Base-by-base conservation (phyloP, 2,888 invertebrate genomes). In the Teleiodes luculella region DNA sequence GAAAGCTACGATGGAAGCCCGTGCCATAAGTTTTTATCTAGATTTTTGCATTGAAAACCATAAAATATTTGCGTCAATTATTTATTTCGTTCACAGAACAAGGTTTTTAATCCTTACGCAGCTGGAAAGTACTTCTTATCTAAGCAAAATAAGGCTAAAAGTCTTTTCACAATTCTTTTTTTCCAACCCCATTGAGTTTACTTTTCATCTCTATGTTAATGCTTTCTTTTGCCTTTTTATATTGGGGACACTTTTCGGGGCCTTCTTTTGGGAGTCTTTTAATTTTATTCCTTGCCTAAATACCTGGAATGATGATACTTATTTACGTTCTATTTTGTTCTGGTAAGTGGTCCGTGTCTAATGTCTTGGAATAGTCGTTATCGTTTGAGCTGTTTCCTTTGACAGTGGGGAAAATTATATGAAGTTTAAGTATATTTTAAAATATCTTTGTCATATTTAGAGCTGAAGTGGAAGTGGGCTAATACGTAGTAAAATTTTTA, bases 201-300 rank as follows among this genome's bases (percentile, higher is more conserved):
- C 61, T 61, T 66, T 66, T 65, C 63, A 68, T 68, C 46, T 66
- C 59, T 64, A 66, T 65, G 66, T 58, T 58, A 64, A 66, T 66
- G 59, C 58, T 37, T 55, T 55, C 43, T 36, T 51, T 51, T 33
- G 30, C 43, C 20, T 37, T 45, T 56, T 24, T 45, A 14, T 18
- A 35, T 55, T 36, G 41, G 31, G 45, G 43, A 24, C 48, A 39
- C 30, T 24, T 41, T 51, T 39, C 18, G 1, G 37, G 28, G 13
- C 14, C 5, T 43, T 37, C 14, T 53, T 46, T 52, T 49, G 28
- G 28, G 52, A 41, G 39, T 24, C 28, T 41, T 41, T 41, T 43
- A 11, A 37, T 36, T 49, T 49, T 28, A 28, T 49, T 36, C 16
- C 11, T 28, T 49, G 37, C 28, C 28, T 49, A 37, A 49, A 49